These are phyloP conservation scores for Coreoperca whiteheadi DNA, from an alignment of 2,113 vertebrate species.

Conservation along the genomic window DNA sequence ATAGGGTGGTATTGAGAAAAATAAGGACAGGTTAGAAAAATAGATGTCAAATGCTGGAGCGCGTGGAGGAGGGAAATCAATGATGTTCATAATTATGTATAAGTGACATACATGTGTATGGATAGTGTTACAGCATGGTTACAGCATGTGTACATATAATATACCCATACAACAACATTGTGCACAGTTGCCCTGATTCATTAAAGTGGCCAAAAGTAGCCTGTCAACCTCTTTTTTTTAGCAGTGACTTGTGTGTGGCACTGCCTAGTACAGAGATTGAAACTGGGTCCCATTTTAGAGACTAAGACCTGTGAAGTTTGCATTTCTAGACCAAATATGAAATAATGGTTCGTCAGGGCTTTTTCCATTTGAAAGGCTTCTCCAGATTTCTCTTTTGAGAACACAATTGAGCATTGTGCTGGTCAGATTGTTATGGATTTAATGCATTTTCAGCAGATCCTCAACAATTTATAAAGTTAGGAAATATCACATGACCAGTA, in stretches of 20 bases:
- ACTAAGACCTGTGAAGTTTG: background rate
- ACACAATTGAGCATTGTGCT: background rate
- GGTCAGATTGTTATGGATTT: background rate
- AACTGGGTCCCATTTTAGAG: background rate
- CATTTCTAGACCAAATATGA: background rate
- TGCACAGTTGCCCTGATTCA: conserved; percentile 49
- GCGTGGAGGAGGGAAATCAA: conserved; percentile 12
- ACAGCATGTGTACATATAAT: background rate
- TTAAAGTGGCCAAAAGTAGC: conserved; percentile 17
- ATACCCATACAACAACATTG: background rate
- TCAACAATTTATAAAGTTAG: background rate
- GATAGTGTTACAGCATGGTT: background rate
- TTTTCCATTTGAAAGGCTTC: too few species aligned
- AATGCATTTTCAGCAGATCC: background rate
- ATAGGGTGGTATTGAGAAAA: background rate
- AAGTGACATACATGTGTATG: conserved; percentile 37
- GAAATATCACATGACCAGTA: background rate
- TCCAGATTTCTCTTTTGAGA: background rate
- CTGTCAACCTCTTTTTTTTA: background rate
- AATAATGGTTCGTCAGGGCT: background rate
- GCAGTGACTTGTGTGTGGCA: background rate
- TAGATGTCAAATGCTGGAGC: conserved; percentile 9
- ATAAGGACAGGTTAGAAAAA: conserved; percentile 12
- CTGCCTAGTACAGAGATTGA: background rate
- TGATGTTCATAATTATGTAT: conserved; percentile 50